These are phyloP conservation scores for Gambelia wislizenii DNA, from an alignment of 2,797 vertebrate species.

Conservation along the genomic window DNA sequence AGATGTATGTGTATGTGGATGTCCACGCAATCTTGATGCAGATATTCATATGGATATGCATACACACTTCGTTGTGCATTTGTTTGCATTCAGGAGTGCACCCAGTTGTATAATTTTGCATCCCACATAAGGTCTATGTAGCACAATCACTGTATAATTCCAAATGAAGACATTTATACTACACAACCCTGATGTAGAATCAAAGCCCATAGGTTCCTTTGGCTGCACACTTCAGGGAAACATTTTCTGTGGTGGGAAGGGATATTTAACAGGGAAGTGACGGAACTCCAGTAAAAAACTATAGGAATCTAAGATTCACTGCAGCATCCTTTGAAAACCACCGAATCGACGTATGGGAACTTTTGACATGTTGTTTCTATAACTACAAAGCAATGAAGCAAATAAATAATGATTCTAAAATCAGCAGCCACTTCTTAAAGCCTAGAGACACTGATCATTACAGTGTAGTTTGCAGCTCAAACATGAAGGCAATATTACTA, in stretches of 20 bases:
- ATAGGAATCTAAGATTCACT: not conserved
- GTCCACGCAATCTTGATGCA: no score
- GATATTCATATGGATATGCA: no score
- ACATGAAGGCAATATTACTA: not conserved
- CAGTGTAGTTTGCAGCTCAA: not conserved
- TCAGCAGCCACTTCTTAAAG: not conserved
- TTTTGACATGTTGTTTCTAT: not conserved
- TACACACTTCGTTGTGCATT: no score
- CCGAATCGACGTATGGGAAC: not conserved
- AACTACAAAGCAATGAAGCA: not conserved
- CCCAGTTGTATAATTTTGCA: no score
- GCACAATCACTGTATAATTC: no score
- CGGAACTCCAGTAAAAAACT: not conserved
- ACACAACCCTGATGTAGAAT: no score
- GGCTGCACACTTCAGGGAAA: not conserved
- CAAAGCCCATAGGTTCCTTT: not conserved
- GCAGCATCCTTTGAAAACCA: not conserved
- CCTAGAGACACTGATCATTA: not conserved
- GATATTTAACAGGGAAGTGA: not conserved
- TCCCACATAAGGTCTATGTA: no score
- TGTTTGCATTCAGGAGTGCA: no score
- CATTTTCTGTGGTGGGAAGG: not conserved
- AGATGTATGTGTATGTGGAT: no score
- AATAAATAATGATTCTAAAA: not conserved
- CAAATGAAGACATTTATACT: no score